These are phyloP conservation scores for Eleutherodactylus coqui DNA, from an alignment of 2,797 vertebrate genomes.

Conservation along the genomic window DNA sequence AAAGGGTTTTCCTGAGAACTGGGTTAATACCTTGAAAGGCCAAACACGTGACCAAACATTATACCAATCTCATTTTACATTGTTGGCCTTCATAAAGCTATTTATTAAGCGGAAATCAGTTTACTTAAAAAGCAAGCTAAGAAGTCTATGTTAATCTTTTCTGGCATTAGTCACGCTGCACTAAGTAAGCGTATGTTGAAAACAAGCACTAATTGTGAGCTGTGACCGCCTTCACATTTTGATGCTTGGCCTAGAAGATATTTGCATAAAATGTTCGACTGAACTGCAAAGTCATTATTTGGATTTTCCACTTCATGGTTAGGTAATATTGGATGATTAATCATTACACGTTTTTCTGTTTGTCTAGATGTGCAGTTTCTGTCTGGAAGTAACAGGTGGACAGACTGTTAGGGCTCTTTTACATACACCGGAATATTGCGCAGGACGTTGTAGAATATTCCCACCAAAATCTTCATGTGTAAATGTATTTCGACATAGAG, in stretches of 20 bases:
- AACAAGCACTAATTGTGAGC: conserved; percentile 51
- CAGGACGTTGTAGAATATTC: no score
- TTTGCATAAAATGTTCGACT: conserved; percentile 57
- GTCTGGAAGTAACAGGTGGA: not conserved
- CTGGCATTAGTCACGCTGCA: conserved; percentile 54
- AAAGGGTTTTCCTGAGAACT: not conserved
- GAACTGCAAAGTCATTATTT: conserved; percentile 56
- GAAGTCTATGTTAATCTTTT: conserved; percentile 51
- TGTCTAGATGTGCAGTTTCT: conserved; percentile 19
- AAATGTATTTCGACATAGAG: no score
- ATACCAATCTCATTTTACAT: conserved; percentile 48
- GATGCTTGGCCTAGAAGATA: conserved; percentile 31
- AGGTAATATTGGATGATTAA: conserved; percentile 52
- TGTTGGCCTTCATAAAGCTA: conserved; percentile 44
- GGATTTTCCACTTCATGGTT: conserved; percentile 58
- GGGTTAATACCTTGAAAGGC: conserved; percentile 36
- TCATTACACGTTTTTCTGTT: conserved; percentile 39
- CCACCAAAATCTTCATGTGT: no score
- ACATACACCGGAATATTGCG: no score
- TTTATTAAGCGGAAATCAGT: conserved; percentile 56
- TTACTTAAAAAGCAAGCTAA: conserved; percentile 44
- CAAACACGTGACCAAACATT: conserved; percentile 52
- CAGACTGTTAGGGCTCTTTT: no score
- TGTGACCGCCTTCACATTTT: conserved; percentile 8
- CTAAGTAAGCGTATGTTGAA: conserved; percentile 30